phyloP scores from a whole-genome alignment of 1,140 invertebrate species.

The Amphibalanus amphitrite region DNA sequence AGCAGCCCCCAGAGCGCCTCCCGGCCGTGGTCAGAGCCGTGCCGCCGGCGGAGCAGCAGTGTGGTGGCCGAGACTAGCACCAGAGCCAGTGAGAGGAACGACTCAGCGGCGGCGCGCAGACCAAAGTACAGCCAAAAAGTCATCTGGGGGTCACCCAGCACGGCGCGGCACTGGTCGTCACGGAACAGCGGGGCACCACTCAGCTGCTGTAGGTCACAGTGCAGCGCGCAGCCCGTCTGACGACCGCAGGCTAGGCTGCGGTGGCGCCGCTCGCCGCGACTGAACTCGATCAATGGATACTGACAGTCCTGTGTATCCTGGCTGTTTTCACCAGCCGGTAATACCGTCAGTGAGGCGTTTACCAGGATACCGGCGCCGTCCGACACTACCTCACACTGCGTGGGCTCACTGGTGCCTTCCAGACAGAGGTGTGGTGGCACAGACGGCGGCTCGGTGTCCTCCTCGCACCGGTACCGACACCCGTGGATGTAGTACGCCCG shows the following conservation, averaged over 20 bases:
- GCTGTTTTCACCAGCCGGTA: slow-evolving; percentile 26
- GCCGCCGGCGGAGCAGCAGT: slow-evolving; percentile 57
- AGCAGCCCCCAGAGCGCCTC: slow-evolving; percentile 56
- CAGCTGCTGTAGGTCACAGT: slow-evolving; percentile 44
- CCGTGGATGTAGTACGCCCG: not conserved
- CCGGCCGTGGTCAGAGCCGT: slow-evolving; percentile 57
- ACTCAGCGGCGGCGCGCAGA: slow-evolving; percentile 46
- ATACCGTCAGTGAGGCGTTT: slow-evolving; percentile 33
- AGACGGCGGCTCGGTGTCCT: too few relatives aligned
- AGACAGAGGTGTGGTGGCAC: not conserved
- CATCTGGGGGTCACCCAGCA: slow-evolving; percentile 36
- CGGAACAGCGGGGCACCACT: slow-evolving; percentile 20
- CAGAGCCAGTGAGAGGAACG: slow-evolving; percentile 50
- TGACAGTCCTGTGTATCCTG: slow-evolving; percentile 20
- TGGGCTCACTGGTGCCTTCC: not conserved
- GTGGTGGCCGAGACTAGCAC: slow-evolving; percentile 52
- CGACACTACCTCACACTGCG: slow-evolving; percentile 17
- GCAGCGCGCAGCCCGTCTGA: slow-evolving; percentile 38
- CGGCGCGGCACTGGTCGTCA: not conserved
- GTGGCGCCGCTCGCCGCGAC: slow-evolving; percentile 7
- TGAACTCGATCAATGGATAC: slow-evolving; percentile 20
- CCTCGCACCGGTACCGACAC: not conserved
- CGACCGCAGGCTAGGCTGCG: slow-evolving; percentile 27
- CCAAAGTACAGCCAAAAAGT: slow-evolving; percentile 53
- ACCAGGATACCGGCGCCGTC: slow-evolving; percentile 31